Base-by-base conservation (phyloP, 2,888 invertebrate genomes). In the Ceratothoa steindachneri region DNA sequence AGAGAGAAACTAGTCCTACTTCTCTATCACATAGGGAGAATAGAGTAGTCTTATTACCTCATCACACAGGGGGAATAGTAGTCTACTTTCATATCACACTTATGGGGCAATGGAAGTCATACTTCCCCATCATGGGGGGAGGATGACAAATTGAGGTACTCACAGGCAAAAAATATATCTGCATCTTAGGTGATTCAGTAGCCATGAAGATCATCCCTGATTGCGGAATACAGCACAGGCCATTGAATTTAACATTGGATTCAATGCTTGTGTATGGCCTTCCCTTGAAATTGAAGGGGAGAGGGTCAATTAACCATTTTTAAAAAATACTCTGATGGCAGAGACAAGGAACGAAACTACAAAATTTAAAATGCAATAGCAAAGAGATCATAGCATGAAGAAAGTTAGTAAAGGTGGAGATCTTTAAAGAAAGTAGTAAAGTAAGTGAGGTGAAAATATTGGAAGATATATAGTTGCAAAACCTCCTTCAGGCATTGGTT, bases 161-260 rank as follows among this genome's bases (percentile, higher is more conserved):
- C 68, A 85, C 85, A 1, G 97, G 97, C 80, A 97, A 90, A 83
- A 96, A 99, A 85, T 95, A 97, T 0, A 95, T 91, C 82, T 93
- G 90, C 87, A 99, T 93, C 87, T 97, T 97, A 30, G 91, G 90
- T 81, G 91, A 91, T 87, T 99, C 98, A 83, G 95, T 96, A 0
- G 98, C 97, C 84, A 98, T 89, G 85, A 99, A 94, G 81, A 97
- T 86, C 84, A 99, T 88, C 69, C 95, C 97, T 28, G 93, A 91
- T 73, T 92, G 89, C 27, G 95, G 93, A 80, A 95, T 89, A n/a
- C 93, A 87, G 84, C 94, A 94, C 67, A 99, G 87, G 84, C 96
- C 93, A 86, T 98, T 99, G 81, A 97, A 91, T 52, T 84, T 83
- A 15, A 83, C 82, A 74, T 90, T 90, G 1, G 90, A 87, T 86